Evolutionary conservation across 2,797 vertebrate species (phyloP), one percentile per base, ranked within the genome.

Genomic region (Macropodus opercularis): DNA sequence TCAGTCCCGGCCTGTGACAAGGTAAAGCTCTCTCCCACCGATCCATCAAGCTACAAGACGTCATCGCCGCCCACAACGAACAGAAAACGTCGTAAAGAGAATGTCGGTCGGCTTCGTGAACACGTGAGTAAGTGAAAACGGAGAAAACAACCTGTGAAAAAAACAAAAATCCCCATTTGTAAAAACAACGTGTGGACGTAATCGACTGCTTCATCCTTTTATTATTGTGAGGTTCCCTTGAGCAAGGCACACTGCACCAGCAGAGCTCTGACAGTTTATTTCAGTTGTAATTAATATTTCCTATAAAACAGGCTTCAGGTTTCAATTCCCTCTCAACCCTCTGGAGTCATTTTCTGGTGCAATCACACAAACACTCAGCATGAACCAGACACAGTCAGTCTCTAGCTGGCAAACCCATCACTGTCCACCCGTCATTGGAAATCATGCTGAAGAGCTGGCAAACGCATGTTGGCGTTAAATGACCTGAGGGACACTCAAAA

Each of bases 41-140:
- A 61, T 72, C 61, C 58, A 61, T 80, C 63, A 59, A 40, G 43
- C 54, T 31, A 32, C 32, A 39, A 55, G 21, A 57, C 69, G 75
- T 77, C 62, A 60, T 57, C 55, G 51, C 27, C 58, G 63, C 52
- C 55, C 69, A 52, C 15, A 31, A 49, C 64, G 77, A 74, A 79
- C 41, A 54, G 57, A 68, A 56, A 67, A 59, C 2, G 2, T 13
- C 39, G 29, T 66, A 31, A 70, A 17, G 42, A 6, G 40, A 27
- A 60, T 14, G 36, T 61, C 43, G 42, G n/a, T 26, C 51, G 27
- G 17, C 17, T 66, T 9, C 14, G 19, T 32, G 41, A 69, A 48
- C 70, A 59, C 36, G 3, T 40, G 13, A 47, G 36, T 3, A 49
- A 21, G 39, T n/a, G n/a, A n/a, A n/a, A n/a, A n/a, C n/a, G n/a